phyloP scores from a whole-genome alignment of 2,113 vertebrate species.

The Calyptommatus sinebrachiatus region DNA sequence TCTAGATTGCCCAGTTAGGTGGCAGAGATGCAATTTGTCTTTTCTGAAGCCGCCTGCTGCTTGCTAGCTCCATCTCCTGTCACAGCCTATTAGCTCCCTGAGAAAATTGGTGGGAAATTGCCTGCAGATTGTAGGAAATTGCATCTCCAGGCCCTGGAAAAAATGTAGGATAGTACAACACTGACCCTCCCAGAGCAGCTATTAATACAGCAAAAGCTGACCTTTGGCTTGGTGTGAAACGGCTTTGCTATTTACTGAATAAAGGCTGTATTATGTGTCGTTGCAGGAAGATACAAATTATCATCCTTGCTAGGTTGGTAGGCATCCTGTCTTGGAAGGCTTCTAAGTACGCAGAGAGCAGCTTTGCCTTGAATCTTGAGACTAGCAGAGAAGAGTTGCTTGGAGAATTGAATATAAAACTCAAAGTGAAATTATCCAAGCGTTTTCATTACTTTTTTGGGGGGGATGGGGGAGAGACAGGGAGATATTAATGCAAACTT shows the following conservation, averaged over 20 bases:
- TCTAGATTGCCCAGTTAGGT: slow-evolving; percentile 81
- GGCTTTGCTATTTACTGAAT: slow-evolving; percentile 76
- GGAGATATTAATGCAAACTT: background rate
- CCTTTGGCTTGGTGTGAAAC: slow-evolving; percentile 76
- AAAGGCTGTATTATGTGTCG: slow-evolving; percentile 74
- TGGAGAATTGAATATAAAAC: slow-evolving; percentile 12
- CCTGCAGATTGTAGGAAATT: slow-evolving; percentile 86
- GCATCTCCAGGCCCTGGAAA: slow-evolving; percentile 78
- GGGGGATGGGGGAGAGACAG: too few species aligned
- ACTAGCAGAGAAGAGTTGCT: background rate
- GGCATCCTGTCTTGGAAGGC: slow-evolving; percentile 57
- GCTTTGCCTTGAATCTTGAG: background rate
- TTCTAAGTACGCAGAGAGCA: slow-evolving; percentile 47
- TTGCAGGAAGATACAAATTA: slow-evolving; percentile 69
- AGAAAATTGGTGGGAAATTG: slow-evolving; percentile 86
- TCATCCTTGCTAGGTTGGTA: slow-evolving; percentile 56
- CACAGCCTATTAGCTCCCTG: slow-evolving; percentile 83
- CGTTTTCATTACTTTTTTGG: background rate
- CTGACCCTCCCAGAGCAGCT: slow-evolving; percentile 78
- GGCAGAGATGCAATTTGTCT: slow-evolving; percentile 82
- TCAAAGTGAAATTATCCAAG: rapidly evolving
- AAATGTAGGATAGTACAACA: slow-evolving; percentile 80
- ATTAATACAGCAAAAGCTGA: slow-evolving; percentile 79
- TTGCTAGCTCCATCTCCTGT: slow-evolving; percentile 81
- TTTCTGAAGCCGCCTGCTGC: slow-evolving; percentile 78